Evolutionary conservation across 1,140 invertebrate species (phyloP).

Genomic region (Homarus americanus): DNA sequence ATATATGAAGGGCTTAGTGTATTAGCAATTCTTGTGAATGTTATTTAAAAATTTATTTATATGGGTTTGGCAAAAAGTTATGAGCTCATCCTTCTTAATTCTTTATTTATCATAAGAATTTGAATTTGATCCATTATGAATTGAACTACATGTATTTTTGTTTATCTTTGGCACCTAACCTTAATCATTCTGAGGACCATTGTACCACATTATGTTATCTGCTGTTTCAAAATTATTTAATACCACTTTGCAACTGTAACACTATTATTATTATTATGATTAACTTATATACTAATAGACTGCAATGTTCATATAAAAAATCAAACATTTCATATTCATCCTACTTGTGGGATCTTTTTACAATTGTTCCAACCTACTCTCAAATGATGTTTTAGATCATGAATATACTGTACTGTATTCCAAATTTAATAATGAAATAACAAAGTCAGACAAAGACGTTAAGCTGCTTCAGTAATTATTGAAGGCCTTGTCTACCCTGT

Average conservation of each 20-base stretch:
- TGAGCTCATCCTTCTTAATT: not conserved
- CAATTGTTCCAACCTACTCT: not conserved
- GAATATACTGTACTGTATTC: not conserved
- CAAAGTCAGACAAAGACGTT: not conserved
- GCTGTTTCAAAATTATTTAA: not conserved
- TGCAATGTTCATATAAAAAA: constrained; percentile 28
- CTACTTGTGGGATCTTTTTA: not conserved
- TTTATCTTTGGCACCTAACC: not conserved
- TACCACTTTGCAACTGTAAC: not conserved
- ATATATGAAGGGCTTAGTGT: too few species aligned
- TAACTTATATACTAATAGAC: not conserved
- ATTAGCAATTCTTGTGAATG: too few species aligned
- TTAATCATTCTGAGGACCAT: constrained; percentile 1
- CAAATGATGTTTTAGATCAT: not conserved
- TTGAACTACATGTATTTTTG: not conserved
- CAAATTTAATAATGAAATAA: not conserved
- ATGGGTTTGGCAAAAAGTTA: not conserved
- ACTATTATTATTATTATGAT: constrained; percentile 9
- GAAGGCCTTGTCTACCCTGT: too few species aligned
- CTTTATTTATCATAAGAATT: not conserved
- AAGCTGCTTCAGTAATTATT: too few species aligned
- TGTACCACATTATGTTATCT: not conserved
- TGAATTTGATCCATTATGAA: not conserved
- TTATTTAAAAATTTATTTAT: not conserved
- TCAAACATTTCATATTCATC: constrained; percentile 17